Conservation (phyloP, 2,888 invertebrate species). For the Patella ulyssiponensis region DNA sequence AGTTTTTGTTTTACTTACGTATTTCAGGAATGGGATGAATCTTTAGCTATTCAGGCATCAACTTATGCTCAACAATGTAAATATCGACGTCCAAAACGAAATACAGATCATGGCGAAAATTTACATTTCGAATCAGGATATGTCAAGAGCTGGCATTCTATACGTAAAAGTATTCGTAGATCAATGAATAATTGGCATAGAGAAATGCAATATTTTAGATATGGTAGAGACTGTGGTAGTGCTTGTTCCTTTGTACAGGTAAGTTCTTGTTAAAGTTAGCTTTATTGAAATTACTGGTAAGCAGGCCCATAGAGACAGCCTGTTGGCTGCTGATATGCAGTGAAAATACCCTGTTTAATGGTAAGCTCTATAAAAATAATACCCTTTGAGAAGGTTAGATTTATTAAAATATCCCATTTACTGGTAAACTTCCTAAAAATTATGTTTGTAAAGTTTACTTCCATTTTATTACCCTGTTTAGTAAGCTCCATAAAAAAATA, state of each 20-base stretch:
- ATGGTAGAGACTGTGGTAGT: slow-evolving; percentile 36
- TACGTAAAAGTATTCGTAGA: slow-evolving; percentile 27
- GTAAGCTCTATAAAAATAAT: too few relatives aligned
- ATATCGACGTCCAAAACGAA: slow-evolving; percentile 35
- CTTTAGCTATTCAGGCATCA: slow-evolving; percentile 23
- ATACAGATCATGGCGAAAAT: slow-evolving; percentile 36
- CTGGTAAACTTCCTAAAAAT: too few relatives aligned
- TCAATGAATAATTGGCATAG: slow-evolving; percentile 37
- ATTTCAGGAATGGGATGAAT: slow-evolving; percentile 31
- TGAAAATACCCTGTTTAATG: too few relatives aligned
- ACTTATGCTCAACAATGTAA: slow-evolving; percentile 39
- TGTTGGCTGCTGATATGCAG: too few relatives aligned
- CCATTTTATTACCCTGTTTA: too few relatives aligned
- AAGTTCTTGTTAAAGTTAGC: background rate
- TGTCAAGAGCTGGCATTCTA: slow-evolving; percentile 19
- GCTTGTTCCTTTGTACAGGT: slow-evolving; percentile 44
- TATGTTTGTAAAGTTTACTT: too few relatives aligned
- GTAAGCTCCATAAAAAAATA: too few relatives aligned
- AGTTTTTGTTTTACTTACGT: background rate
- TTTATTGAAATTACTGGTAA: too few relatives aligned
- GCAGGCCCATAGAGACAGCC: too few relatives aligned
- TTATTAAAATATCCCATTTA: too few relatives aligned
- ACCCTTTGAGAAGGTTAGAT: too few relatives aligned
- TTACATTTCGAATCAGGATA: slow-evolving; percentile 27
- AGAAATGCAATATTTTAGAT: slow-evolving; percentile 33